These are phyloP conservation scores for Mya arenaria DNA, from an alignment of 1,140 invertebrate species.

Conservation along the genomic window DNA sequence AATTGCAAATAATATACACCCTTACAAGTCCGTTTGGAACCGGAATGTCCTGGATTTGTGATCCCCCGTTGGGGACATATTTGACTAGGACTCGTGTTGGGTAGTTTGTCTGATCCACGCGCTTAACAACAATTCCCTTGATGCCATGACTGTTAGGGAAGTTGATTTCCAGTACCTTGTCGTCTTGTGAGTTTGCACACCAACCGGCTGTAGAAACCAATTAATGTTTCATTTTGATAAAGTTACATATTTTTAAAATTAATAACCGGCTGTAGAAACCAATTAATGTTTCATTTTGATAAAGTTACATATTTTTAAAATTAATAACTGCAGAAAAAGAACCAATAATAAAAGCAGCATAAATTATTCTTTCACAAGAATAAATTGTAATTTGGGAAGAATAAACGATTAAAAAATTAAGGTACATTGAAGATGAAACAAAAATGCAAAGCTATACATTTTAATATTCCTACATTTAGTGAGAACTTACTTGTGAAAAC, in stretches of 20 bases:
- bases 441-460: too few relatives aligned
- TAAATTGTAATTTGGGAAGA: too few relatives aligned
- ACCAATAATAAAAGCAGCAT: neutral
- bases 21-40: slow-evolving; percentile 34
- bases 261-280: neutral
- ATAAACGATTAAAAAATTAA: too few relatives aligned
- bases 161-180: neutral
- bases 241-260: too few relatives aligned
- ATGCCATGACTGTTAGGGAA: slow-evolving; percentile 23
- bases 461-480: too few relatives aligned
- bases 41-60: slow-evolving; percentile 12
- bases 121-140: slow-evolving; percentile 2
- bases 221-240: neutral
- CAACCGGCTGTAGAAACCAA: neutral
- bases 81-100: slow-evolving; percentile 8
- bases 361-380: too few relatives aligned
- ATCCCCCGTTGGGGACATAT: slow-evolving; percentile 35
- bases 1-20: neutral
- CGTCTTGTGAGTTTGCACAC: neutral
- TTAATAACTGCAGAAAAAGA: neutral
- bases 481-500: slow-evolving; percentile 9
- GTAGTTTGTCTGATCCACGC: neutral
- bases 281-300: neutral
- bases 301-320: neutral
- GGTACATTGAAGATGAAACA: too few relatives aligned